Percentiles rank a stretch among this genome's conserved stretches.
Conservation (phyloP, 1,140 invertebrate genomes). For the Thalassaphorura encarpata region DNA sequence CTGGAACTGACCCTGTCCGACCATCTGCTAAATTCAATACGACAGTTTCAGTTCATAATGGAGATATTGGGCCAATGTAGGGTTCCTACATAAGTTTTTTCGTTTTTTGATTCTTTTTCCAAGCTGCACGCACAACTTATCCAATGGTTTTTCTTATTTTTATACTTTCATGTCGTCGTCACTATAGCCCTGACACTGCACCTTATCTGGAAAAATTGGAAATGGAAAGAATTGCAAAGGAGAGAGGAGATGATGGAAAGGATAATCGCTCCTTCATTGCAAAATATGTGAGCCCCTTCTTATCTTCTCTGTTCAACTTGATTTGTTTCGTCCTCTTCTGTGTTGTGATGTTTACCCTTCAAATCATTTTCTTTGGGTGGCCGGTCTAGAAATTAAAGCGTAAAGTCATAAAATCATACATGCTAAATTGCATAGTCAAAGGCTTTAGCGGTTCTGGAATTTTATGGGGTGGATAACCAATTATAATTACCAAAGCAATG, state of each 20-base stretch:
- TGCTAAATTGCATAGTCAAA: no score
- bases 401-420: no score
- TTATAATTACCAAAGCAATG: no score
- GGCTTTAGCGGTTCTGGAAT: no score
- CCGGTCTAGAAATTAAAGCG: no score
- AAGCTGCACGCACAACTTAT: no score
- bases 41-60: slow-evolving; percentile 57
- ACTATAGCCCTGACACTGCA: slow-evolving; percentile 74
- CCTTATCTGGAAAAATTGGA: slow-evolving; percentile 86
- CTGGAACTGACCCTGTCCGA: neutral
- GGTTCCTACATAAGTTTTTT: no score
- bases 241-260: slow-evolving; percentile 69
- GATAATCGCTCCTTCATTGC: slow-evolving; percentile 90
- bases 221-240: slow-evolving; percentile 74
- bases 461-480: no score
- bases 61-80: slow-evolving; percentile 62
- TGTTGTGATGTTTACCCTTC: slow-evolving; percentile 16
- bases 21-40: slow-evolving; percentile 53
- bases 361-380: slow-evolving; percentile 20
- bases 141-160: no score
- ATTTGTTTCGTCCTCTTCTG: slow-evolving; percentile 19
- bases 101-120: no score
- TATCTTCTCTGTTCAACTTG: slow-evolving; percentile 15
- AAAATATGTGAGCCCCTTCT: slow-evolving; percentile 77
- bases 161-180: neutral